phyloP scores from a whole-genome alignment of 2,797 vertebrate genomes.

The Hippopotamyrus pictus region DNA sequence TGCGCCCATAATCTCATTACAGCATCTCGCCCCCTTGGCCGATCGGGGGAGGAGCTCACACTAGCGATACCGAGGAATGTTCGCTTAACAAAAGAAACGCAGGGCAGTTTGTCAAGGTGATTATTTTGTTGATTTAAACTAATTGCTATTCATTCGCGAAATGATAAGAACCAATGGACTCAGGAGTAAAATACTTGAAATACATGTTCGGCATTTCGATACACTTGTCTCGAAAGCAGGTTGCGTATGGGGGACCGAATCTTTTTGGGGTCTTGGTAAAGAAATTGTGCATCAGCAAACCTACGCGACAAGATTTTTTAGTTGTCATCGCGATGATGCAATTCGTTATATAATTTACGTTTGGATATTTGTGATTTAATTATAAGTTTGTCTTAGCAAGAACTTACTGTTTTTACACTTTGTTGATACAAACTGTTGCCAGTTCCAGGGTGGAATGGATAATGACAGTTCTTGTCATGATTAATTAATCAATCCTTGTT shows the following conservation, averaged over 20 bases:
- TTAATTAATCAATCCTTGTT: background rate
- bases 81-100: background rate
- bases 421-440: background rate
- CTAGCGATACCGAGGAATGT: background rate
- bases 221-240: background rate
- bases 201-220: background rate
- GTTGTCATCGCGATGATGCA: background rate
- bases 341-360: background rate
- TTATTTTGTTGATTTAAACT: slow-evolving; percentile 19
- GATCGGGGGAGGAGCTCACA: slow-evolving; percentile 31
- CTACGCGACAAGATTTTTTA: background rate
- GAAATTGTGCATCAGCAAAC: background rate
- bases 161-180: background rate
- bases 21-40: slow-evolving; percentile 36
- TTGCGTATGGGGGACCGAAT: background rate
- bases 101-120: slow-evolving; percentile 14
- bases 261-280: background rate
- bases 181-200: background rate
- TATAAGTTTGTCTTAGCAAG: background rate
- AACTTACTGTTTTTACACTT: background rate
- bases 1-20: slow-evolving; percentile 44
- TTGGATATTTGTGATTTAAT: background rate
- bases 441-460: background rate
- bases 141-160: slow-evolving; percentile 6
- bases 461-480: background rate